These are phyloP conservation scores for Myotis daubentonii DNA, from an alignment of 2,797 vertebrate species.

Conservation along the genomic window DNA sequence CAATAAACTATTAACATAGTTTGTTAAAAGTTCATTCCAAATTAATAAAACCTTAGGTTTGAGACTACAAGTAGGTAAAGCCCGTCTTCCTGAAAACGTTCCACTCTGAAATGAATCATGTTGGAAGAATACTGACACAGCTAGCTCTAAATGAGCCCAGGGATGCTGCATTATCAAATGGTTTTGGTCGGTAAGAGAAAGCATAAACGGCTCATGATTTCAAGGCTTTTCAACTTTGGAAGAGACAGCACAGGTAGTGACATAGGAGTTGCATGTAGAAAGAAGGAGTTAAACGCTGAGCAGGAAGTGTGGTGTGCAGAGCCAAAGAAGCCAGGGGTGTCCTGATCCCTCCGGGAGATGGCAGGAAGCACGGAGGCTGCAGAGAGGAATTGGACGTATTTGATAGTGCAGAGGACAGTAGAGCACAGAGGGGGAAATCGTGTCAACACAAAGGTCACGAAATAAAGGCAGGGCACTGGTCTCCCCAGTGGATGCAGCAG, in stretches of 20 bases:
- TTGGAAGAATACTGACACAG: not conserved
- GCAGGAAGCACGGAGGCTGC: constrained; percentile 41
- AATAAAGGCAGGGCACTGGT: not conserved
- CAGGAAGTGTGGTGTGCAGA: not conserved
- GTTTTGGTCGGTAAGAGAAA: not conserved
- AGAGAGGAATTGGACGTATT: constrained; percentile 56
- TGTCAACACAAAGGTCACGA: constrained; percentile 24
- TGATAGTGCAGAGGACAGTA: constrained; percentile 40
- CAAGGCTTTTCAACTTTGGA: not conserved
- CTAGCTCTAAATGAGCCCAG: not conserved
- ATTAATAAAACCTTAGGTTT: not conserved
- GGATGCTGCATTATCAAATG: not conserved
- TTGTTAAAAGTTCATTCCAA: not conserved
- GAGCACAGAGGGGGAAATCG: not conserved
- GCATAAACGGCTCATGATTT: not conserved
- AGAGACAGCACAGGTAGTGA: not conserved
- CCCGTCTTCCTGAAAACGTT: not conserved
- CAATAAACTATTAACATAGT: not conserved
- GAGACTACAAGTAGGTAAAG: not conserved
- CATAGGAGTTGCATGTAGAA: not conserved
- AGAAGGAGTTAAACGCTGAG: not conserved
- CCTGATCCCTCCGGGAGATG: constrained; percentile 47
- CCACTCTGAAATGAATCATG: not conserved
- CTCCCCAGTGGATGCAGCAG: not conserved
- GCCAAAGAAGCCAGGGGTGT: not conserved